Percentiles rank a stretch among this genome's conserved stretches.
phyloP scores from a whole-genome alignment of 2,113 vertebrate species.

The Archilochus colubris region DNA sequence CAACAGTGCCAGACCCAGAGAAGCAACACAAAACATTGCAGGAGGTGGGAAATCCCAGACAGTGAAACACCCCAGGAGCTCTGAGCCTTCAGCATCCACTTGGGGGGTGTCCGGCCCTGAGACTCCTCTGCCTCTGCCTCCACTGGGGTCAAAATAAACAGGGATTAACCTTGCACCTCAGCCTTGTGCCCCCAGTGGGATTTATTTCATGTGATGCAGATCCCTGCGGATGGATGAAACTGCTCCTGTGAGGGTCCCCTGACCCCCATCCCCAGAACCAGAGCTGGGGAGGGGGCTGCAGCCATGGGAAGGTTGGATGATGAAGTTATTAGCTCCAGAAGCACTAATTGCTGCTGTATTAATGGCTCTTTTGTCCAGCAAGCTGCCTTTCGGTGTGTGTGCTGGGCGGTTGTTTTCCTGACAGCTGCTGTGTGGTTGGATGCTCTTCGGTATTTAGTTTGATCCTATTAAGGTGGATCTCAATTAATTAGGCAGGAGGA shows the following conservation, averaged over 20 bases:
- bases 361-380: background rate
- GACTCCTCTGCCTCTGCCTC: background rate
- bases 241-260: accelerated
- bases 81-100: background rate
- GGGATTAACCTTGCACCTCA: background rate
- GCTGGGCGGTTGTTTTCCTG: background rate
- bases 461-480: conserved; percentile 68
- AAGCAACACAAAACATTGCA: accelerated
- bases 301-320: background rate
- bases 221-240: background rate
- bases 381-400: background rate
- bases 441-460: conserved; percentile 52
- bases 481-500: conserved; percentile 61
- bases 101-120: accelerated
- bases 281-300: background rate
- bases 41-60: background rate
- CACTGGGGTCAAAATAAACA: background rate
- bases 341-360: background rate
- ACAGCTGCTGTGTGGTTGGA: conserved; percentile 52
- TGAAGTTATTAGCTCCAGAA: conserved; percentile 16
- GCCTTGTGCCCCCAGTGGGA: accelerated
- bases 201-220: background rate
- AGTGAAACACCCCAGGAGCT: background rate
- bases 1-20: accelerated
- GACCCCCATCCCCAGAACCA: accelerated